Evolutionary conservation across 2,888 invertebrate species (phyloP), one percentile per base, ranked within the genome.

Genomic region (Rhodophaea formosa): DNA sequence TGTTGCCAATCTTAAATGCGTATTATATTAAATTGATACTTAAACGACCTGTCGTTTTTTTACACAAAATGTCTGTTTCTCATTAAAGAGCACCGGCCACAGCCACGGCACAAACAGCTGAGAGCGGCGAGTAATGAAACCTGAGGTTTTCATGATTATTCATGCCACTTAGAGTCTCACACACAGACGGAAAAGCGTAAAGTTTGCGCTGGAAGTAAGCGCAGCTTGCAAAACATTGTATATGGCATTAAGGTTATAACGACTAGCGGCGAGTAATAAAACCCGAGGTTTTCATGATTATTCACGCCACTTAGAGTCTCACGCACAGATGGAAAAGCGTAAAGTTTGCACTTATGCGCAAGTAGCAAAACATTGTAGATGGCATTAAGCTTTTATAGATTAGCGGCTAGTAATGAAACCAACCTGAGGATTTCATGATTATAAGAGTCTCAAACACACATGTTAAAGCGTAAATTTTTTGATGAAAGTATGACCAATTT

Each of bases 81-180:
- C 39, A 39, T 39, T 39, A 39, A 23, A 12, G 29, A 46, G 23
- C 23, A 12, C 12, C 39, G 29, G 23, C 53, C 0, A 3, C 43
- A 43, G 43, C 23, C 29, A 43, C 17, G 16, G 15, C 51, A 42
- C 51, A 51, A 51, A 51, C 51, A 32, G n/a, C 39, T 6, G 35
- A 8, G 1, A 35, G 30, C 49, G 35, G 23, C 17, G 47, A 51
- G 35, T 84, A 82, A 85, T 82, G 84, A 83, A 83, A 82, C 72
- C 72, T 65, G 82, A 66, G 82, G 80, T 80, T 80, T 80, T 71
- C 81, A 86, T 88, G 85, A 84, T 80, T 87, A 88, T 84, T 86
- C 86, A 86, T 85, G 84, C 74, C 75, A 71, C 74, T 74, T 66
- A 69, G 70, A 64, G 64, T 61, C 66, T 63, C 59, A 59, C 57